Base-by-base conservation (phyloP, 2,888 invertebrate species). In the Ferdinandea cuprea region DNA sequence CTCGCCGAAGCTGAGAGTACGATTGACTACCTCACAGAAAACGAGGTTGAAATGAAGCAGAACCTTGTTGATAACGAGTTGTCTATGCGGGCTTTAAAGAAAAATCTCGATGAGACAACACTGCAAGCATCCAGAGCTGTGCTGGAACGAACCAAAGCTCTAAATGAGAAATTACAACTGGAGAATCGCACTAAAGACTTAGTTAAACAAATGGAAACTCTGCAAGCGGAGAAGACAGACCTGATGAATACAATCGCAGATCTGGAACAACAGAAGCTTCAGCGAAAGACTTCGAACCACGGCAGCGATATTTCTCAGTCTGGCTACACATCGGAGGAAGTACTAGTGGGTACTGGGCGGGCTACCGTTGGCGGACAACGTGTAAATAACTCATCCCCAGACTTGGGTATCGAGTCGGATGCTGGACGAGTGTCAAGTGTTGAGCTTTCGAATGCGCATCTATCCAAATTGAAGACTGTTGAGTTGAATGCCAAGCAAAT, bases 401-500 rank as follows among this genome's bases (percentile, higher is more conserved):
- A 97, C 91, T 93, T 96, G 87, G 97, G 97, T n/a, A 97, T 97
- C 85, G 97, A 97, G 89, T 97, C 96, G 87, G 97, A 97, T 89
- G 93, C 93, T 40, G 93, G 86, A 93, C 94, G 79, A 93, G 94
- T 89, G 88, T 94, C 86, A 92, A 95, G 91, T 79, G 88, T 88
- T 1, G 90, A 90, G 42, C 65, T 88, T 1, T 86, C 88, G 2
- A 88, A 85, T 58, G 86, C 87, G 6, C 88, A 89, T 59, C 87
- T 91, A 54, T 89, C 92, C 0, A 46, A 86, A 59, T 86, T 92
- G 17, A 91, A 91, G 85, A 90, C 92, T 0, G 88, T 92, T n/a
- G 91, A 92, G 86, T 85, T 92, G 59, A 9, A 88, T 89, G 68
- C 66, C 44, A 68, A 72, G 42, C 59, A 85, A 69, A 84, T 58